These are phyloP conservation scores for Saccostrea glomerata DNA, from an alignment of 1,140 invertebrate species.

Conservation along the genomic window DNA sequence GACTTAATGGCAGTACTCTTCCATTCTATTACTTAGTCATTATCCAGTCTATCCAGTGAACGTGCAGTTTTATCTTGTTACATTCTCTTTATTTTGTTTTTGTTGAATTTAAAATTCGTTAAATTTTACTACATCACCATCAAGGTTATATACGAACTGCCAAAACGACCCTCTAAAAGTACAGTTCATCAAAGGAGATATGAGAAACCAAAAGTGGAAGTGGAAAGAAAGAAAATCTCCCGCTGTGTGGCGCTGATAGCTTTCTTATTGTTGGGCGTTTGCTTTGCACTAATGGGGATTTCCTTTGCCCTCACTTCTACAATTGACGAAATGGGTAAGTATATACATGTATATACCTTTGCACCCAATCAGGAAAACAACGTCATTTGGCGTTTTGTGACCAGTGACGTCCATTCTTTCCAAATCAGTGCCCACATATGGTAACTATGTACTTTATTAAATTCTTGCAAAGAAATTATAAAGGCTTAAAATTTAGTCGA, in stretches of 20 bases:
- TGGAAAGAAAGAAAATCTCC: not conserved
- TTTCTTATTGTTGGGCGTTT: not conserved
- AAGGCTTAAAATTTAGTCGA: too few species aligned
- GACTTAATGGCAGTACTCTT: too few species aligned
- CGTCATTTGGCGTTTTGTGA: too few species aligned
- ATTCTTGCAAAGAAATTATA: too few species aligned
- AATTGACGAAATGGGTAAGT: conserved; percentile 30
- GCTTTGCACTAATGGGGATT: not conserved
- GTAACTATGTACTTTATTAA: too few species aligned
- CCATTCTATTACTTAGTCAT: too few species aligned
- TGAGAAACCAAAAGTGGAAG: not conserved
- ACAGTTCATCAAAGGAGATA: not conserved
- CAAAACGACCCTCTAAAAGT: not conserved
- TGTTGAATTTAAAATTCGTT: not conserved
- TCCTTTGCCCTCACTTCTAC: conserved; percentile 2
- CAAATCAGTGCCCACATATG: too few species aligned
- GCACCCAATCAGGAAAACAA: too few species aligned
- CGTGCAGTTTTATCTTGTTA: too few species aligned
- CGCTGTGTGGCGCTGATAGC: conserved; percentile 23
- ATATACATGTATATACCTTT: not conserved
- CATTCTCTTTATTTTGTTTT: too few species aligned
- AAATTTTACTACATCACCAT: not conserved
- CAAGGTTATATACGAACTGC: conserved; percentile 7
- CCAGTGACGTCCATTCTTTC: too few species aligned
- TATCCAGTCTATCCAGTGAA: too few species aligned